Conservation (phyloP, 2,888 invertebrate genomes). For the Brenthis daphne region DNA sequence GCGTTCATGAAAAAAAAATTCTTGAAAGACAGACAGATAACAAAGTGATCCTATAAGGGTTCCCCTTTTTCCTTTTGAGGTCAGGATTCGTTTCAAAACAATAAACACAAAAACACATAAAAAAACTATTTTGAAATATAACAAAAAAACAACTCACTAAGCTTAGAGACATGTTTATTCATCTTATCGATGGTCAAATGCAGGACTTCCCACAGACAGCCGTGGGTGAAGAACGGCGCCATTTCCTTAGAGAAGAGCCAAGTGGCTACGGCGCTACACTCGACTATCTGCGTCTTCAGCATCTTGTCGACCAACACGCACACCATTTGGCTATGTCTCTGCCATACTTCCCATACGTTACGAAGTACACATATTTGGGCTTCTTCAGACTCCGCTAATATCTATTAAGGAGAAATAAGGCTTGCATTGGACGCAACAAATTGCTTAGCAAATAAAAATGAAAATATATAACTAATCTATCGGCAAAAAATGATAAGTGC, state of each 20-base stretch:
- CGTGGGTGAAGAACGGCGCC: slow-evolving; percentile 94
- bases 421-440: not conserved
- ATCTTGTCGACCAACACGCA: slow-evolving; percentile 97
- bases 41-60: no score
- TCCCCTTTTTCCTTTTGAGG: no score
- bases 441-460: no score
- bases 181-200: slow-evolving; percentile 98
- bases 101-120: no score
- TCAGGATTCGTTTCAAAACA: no score
- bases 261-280: slow-evolving; percentile 97
- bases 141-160: slow-evolving; percentile 77
- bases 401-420: slow-evolving; percentile 69
- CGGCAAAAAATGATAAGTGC: no score
- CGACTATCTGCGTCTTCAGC: slow-evolving; percentile 97
- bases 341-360: slow-evolving; percentile 97
- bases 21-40: no score
- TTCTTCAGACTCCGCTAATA: slow-evolving; percentile 95
- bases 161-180: slow-evolving; percentile 95
- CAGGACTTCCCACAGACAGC: slow-evolving; percentile 98
- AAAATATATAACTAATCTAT: no score
- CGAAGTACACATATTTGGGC: slow-evolving; percentile 96
- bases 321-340: slow-evolving; percentile 98
- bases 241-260: slow-evolving; percentile 99
- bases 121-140: not conserved
- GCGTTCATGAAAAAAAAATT: no score